Conservation (phyloP, 2,888 invertebrate species). For the Cryptus viduatorius region DNA sequence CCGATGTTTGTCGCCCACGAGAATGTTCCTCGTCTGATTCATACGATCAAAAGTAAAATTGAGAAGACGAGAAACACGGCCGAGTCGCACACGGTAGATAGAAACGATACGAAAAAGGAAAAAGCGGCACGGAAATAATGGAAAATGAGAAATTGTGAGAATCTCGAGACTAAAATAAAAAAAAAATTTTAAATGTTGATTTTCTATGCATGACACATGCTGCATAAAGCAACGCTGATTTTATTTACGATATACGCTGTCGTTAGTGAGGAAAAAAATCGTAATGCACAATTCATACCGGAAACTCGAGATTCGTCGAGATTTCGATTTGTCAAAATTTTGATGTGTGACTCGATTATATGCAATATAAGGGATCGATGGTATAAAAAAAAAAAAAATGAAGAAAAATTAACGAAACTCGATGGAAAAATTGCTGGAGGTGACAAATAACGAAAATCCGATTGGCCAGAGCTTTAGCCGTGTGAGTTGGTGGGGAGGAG, state of each 20-base stretch:
- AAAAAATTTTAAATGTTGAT: not conserved
- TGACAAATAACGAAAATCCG: slow-evolving; percentile 57
- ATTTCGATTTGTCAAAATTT: not conserved
- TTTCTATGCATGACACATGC: not conserved
- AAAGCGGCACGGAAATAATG: slow-evolving; percentile 51
- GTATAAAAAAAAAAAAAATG: slow-evolving; percentile 23
- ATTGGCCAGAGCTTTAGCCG: slow-evolving; percentile 72
- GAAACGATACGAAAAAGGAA: slow-evolving; percentile 37
- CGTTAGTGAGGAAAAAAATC: not conserved
- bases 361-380: not conserved
- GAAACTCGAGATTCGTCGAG: not conserved
- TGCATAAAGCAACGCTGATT: not conserved
- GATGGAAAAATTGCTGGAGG: slow-evolving; percentile 43
- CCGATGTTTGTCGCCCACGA: slow-evolving; percentile 68
- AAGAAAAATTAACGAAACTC: slow-evolving; percentile 17
- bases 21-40: slow-evolving; percentile 69
- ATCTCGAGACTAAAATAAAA: not conserved
- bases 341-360: not conserved
- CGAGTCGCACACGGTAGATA: slow-evolving; percentile 27
- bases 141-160: slow-evolving; percentile 38
- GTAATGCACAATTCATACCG: not conserved
- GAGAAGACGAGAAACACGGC: slow-evolving; percentile 39
- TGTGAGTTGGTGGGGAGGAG: slow-evolving; percentile 70
- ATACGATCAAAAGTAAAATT: slow-evolving; percentile 70
- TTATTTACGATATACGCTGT: too few relatives aligned